A percentile compares a stretch with the other conserved stretches of the same genome.
These are phyloP conservation scores for Pollenia angustigena DNA, from an alignment of 2,888 invertebrate species.

Conservation along the genomic window DNA sequence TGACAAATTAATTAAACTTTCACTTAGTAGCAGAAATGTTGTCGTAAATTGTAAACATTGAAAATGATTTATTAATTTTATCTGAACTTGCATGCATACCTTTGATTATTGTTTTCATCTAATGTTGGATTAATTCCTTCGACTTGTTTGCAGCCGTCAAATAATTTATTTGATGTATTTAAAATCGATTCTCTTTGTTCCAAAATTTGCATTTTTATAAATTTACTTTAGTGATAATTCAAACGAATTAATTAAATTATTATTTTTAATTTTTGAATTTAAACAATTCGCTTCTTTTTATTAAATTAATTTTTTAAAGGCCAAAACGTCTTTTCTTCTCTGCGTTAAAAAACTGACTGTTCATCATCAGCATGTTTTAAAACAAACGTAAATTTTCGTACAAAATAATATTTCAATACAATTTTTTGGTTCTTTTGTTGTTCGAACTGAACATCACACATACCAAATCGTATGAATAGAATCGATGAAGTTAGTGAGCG, in stretches of 20 bases:
- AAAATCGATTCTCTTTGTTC: constrained; percentile 58
- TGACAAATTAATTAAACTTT: constrained; percentile 60
- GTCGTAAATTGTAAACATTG: constrained; percentile 6
- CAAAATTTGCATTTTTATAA: constrained; percentile 62
- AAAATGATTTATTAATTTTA: constrained; percentile 4
- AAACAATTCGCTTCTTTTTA: constrained; percentile 5
- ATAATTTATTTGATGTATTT: constrained; percentile 40
- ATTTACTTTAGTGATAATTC: neutral
- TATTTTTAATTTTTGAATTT: constrained; percentile 21
- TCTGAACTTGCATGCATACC: constrained; percentile 26
- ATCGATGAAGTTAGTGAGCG: constrained; percentile 26
- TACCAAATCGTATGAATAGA: constrained; percentile 36
- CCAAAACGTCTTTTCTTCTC: constrained; percentile 60
- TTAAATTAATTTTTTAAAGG: constrained; percentile 4
- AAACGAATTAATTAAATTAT: neutral
- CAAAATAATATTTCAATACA: constrained; percentile 43
- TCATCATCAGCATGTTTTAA: constrained; percentile 51
- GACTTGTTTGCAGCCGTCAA: constrained; percentile 33
- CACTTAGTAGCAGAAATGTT: constrained; percentile 32
- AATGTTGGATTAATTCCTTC: constrained; percentile 27
- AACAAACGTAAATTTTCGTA: constrained; percentile 68
- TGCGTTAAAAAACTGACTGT: constrained; percentile 68
- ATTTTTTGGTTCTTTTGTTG: constrained; percentile 29
- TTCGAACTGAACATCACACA: constrained; percentile 55
- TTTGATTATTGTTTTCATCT: constrained; percentile 50